Conservation (phyloP, 2,888 invertebrate species). For the Andrena praecox region DNA sequence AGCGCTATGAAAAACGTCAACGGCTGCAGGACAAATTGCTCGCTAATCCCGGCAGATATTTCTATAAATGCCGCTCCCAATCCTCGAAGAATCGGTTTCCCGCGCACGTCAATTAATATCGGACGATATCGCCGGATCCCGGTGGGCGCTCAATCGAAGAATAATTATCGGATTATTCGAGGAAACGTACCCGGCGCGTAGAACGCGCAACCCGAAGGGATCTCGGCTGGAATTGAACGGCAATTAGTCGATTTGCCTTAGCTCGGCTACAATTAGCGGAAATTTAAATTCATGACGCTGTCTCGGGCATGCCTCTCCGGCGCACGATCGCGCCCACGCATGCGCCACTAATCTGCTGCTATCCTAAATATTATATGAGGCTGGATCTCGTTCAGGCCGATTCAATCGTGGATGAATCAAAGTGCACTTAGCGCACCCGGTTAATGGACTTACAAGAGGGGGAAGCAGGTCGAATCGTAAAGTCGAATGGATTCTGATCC, state of each 20-base stretch:
- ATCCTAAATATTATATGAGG: slow-evolving; percentile 65
- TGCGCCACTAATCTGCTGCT: not conserved
- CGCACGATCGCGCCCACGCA: slow-evolving; percentile 2
- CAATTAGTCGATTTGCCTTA: slow-evolving; percentile 54
- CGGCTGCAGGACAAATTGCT: not conserved
- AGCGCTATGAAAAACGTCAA: not conserved
- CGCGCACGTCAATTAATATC: slow-evolving; percentile 42
- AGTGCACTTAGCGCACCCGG: slow-evolving; percentile 60
- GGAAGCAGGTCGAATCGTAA: slow-evolving; percentile 25
- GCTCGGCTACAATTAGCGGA: slow-evolving; percentile 48
- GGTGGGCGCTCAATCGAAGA: slow-evolving; percentile 46
- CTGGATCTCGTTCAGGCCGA: slow-evolving; percentile 37
- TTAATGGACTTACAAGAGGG: slow-evolving; percentile 64
- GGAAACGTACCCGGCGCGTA: slow-evolving; percentile 35
- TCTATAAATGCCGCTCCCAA: slow-evolving; percentile 31
- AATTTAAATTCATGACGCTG: slow-evolving; percentile 66
- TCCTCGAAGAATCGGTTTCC: slow-evolving; percentile 5
- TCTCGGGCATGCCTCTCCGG: slow-evolving; percentile 8
- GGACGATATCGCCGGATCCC: slow-evolving; percentile 27
- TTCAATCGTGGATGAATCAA: slow-evolving; percentile 46
- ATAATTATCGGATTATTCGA: slow-evolving; percentile 56
- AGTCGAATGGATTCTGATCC: slow-evolving; percentile 45
- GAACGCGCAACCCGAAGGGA: slow-evolving; percentile 14
- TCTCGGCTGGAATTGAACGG: slow-evolving; percentile 43
- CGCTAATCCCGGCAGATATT: slow-evolving; percentile 20